Evolutionary conservation across 2,888 invertebrate genomes (phyloP).

Genomic region (Zaprionus obscuricornis): DNA sequence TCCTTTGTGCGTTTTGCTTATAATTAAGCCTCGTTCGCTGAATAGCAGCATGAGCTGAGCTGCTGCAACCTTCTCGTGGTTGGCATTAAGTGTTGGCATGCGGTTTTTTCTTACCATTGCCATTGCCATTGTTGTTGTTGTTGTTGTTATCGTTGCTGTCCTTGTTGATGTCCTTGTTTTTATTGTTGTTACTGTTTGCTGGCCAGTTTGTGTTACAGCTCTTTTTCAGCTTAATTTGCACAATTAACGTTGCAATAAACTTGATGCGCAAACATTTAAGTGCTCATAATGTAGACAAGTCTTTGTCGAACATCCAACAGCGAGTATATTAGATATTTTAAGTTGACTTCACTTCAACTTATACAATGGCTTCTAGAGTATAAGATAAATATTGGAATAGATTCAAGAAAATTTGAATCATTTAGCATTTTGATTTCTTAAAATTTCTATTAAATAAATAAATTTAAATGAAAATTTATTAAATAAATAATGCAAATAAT

Average conservation of each 20-base stretch:
- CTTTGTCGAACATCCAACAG: neutral
- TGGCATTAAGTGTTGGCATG: conserved; percentile 72
- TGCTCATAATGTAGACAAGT: conserved; percentile 13
- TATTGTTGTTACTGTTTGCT: conserved; percentile 20
- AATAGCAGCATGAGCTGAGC: conserved; percentile 45
- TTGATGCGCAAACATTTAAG: conserved; percentile 56
- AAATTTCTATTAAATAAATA: no score
- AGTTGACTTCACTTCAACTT: no score
- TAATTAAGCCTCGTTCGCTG: conserved; percentile 63
- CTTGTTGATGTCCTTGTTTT: conserved; percentile 37
- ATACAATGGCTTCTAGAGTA: no score
- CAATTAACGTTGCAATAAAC: conserved; percentile 67
- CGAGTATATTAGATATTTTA: conserved; percentile 9
- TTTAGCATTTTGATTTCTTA: no score
- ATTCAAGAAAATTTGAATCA: no score
- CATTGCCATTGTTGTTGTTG: conserved; percentile 20
- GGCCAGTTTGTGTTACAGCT: conserved; percentile 22
- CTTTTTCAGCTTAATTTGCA: conserved; percentile 50
- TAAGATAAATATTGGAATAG: no score
- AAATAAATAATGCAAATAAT: no score
- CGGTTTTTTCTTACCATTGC: conserved; percentile 33
- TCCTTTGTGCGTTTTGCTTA: conserved; percentile 65
- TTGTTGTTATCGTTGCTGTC: no score
- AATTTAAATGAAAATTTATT: no score
- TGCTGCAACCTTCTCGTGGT: conserved; percentile 43